Evolutionary conservation across 2,888 invertebrate species (phyloP).

Genomic region (Sarcophaga subvicina): DNA sequence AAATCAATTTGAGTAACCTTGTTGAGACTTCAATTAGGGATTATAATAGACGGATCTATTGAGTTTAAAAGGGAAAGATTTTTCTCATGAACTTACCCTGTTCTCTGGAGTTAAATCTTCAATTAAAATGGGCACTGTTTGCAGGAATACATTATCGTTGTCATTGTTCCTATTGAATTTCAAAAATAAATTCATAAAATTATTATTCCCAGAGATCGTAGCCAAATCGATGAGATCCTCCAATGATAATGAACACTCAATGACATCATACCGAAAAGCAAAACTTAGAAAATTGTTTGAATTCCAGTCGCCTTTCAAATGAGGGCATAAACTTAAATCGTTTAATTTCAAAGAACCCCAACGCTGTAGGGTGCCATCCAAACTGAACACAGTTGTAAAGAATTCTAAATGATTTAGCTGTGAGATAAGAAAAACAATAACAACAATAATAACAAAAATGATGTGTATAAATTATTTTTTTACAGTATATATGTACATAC

Average conservation of each 20-base stretch:
- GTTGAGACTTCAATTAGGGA: no score
- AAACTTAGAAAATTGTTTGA: constrained; percentile 59
- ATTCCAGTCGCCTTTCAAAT: constrained; percentile 44
- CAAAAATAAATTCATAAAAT: constrained; percentile 77
- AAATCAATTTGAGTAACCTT: no score
- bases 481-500: constrained; percentile 1
- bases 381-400: constrained; percentile 74
- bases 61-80: no score
- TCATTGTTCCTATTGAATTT: constrained; percentile 75
- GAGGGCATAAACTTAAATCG: constrained; percentile 77
- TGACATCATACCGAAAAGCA: constrained; percentile 64
- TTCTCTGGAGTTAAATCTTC: constrained; percentile 77
- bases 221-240: constrained; percentile 78
- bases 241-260: constrained; percentile 76
- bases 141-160: constrained; percentile 71
- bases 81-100: constrained; percentile 72
- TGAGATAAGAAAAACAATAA: constrained; percentile 29
- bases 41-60: no score
- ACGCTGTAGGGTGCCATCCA: constrained; percentile 75
- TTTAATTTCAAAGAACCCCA: constrained; percentile 76
- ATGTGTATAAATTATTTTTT: constrained; percentile 3
- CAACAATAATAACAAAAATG: background rate
- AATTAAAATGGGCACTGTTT: constrained; percentile 79
- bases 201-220: constrained; percentile 71
- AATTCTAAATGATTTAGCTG: constrained; percentile 71